These are phyloP conservation scores for Leptinotarsa texana DNA, from an alignment of 1,140 invertebrate species.

Conservation along the genomic window DNA sequence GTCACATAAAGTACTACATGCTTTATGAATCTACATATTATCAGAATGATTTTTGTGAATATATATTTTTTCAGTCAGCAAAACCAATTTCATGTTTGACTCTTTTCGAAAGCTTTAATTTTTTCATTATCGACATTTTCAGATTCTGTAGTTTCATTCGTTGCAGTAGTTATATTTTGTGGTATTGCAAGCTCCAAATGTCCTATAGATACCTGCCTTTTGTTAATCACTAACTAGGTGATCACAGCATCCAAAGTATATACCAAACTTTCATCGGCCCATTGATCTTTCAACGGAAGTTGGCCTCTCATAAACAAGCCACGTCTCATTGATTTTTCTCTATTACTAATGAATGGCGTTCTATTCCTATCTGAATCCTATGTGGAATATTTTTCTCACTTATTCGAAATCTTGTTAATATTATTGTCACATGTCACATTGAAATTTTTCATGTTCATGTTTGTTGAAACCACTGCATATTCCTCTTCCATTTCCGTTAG, in stretches of 20 bases:
- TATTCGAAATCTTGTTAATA: too few relatives aligned
- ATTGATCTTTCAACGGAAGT: too few relatives aligned
- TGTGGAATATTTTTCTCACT: too few relatives aligned
- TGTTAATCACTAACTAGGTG: not conserved
- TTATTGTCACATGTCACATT: too few relatives aligned
- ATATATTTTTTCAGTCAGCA: not conserved
- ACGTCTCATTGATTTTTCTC: too few relatives aligned
- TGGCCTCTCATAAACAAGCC: too few relatives aligned
- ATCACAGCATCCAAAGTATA: not conserved
- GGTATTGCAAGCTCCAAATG: not conserved
- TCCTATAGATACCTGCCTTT: not conserved
- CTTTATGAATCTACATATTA: conserved; percentile 26
- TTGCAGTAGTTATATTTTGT: not conserved
- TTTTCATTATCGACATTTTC: not conserved
- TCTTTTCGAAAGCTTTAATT: not conserved
- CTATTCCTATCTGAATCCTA: too few relatives aligned
- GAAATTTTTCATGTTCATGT: too few relatives aligned
- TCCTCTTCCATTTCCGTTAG: too few relatives aligned
- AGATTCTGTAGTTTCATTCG: not conserved
- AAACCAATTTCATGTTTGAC: not conserved
- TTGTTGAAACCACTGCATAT: too few relatives aligned
- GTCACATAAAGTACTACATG: conserved; percentile 26
- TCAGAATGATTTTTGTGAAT: not conserved
- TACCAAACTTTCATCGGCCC: not conserved
- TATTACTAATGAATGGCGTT: too few relatives aligned